Evolutionary conservation across 2,888 invertebrate species (phyloP).

Genomic region (Dromius quadrimaculatus): DNA sequence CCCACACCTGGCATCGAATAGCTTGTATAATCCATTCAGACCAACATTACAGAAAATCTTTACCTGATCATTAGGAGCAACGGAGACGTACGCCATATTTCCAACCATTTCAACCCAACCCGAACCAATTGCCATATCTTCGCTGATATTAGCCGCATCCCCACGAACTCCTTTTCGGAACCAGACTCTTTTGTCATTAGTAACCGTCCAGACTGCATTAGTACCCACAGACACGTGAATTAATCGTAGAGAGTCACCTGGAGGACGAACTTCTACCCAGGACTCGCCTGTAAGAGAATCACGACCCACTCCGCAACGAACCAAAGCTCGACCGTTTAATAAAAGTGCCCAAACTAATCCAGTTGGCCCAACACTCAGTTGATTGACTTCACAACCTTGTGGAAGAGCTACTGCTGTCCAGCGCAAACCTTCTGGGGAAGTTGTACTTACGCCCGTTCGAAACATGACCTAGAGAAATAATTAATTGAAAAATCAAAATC

Average conservation of each 20-base stretch:
- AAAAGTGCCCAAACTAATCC: conserved; percentile 90
- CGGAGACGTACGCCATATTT: conserved; percentile 84
- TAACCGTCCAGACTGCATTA: conserved; percentile 84
- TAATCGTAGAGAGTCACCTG: conserved; percentile 78
- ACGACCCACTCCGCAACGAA: conserved; percentile 86
- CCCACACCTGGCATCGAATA: conserved; percentile 77
- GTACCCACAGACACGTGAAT: conserved; percentile 85
- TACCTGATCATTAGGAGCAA: conserved; percentile 86
- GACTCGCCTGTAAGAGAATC: conserved; percentile 71
- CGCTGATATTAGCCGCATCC: conserved; percentile 77
- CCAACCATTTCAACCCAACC: conserved; percentile 94
- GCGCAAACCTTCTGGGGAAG: conserved; percentile 87
- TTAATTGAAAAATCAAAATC: too few species aligned
- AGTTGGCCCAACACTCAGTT: conserved; percentile 86
- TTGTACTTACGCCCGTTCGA: conserved; percentile 82
- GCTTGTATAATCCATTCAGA: too few species aligned
- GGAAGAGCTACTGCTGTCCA: conserved; percentile 86
- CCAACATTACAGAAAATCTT: conserved; percentile 16
- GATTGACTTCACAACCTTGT: conserved; percentile 84
- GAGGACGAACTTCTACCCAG: conserved; percentile 86
- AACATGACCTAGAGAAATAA: conserved; percentile 78
- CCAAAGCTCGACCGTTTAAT: conserved; percentile 85
- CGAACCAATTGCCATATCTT: conserved; percentile 82
- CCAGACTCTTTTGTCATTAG: conserved; percentile 88
- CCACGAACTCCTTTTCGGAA: conserved; percentile 84